Conservation (phyloP, 2,113 vertebrate species). For the Amazona guildingii region DNA sequence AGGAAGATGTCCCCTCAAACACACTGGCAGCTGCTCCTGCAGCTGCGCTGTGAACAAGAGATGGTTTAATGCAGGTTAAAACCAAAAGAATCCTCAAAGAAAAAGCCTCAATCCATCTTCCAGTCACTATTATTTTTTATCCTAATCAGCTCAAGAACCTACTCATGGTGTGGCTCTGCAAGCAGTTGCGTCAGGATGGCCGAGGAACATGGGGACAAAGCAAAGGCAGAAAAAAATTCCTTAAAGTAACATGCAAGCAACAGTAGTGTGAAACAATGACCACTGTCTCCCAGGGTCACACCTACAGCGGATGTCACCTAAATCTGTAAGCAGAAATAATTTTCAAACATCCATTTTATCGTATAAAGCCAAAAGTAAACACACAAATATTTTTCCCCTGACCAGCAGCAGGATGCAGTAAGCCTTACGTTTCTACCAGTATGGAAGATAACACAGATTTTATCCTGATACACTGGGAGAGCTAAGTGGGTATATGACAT, state of each 20-base stretch:
- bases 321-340: not conserved
- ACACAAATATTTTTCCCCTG: not conserved
- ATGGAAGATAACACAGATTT: not conserved
- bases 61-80: not conserved
- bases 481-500: not conserved
- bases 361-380: not conserved
- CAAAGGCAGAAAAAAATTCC: not conserved
- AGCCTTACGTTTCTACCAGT: not conserved
- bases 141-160: not conserved
- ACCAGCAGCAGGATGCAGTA: not conserved
- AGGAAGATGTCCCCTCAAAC: not conserved
- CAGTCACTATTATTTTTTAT: not conserved
- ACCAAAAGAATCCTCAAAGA: not conserved
- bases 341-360: not conserved
- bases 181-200: not conserved
- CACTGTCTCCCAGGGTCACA: not conserved
- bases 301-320: not conserved
- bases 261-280: not conserved
- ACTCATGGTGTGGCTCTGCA: not conserved
- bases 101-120: not conserved
- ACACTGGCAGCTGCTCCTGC: not conserved
- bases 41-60: not conserved
- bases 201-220: not conserved
- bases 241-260: not conserved
- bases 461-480: not conserved